Evolutionary conservation across 2,797 vertebrate species (phyloP).

Genomic region (Pseudomugil tenellus): DNA sequence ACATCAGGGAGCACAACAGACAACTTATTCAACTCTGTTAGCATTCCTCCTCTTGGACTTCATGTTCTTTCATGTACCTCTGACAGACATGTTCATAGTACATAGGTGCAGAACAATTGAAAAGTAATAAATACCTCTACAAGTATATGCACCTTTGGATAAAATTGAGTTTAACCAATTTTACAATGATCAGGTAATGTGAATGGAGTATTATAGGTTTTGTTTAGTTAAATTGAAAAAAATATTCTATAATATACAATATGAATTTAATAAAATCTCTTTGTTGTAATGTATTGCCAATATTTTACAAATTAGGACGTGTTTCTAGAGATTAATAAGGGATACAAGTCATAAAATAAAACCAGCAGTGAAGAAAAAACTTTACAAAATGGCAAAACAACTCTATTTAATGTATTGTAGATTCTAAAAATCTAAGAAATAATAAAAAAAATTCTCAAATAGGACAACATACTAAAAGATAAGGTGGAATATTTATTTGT

Average conservation of each 20-base stretch:
- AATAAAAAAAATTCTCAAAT: neutral
- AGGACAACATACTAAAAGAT: neutral
- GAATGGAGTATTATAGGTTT: neutral
- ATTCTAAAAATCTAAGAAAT: neutral
- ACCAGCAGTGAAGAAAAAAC: no score
- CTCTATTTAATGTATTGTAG: no score
- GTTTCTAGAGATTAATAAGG: neutral
- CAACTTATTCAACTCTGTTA: conserved; percentile 20
- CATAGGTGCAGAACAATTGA: neutral
- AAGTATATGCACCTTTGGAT: no score
- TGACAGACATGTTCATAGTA: conserved; percentile 4
- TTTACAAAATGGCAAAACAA: neutral
- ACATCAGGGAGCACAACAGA: conserved; percentile 55
- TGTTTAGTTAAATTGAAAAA: neutral
- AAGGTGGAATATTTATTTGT: no score
- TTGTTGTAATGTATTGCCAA: neutral
- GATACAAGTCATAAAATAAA: neutral
- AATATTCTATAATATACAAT: neutral
- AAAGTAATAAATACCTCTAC: no score
- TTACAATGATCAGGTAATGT: no score
- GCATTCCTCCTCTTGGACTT: conserved; percentile 18
- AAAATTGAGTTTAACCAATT: no score
- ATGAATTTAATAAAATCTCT: no score
- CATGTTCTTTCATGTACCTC: neutral
- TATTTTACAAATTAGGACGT: neutral